Base-by-base conservation (phyloP, 1,140 invertebrate species). In the Apis mellifera region DNA sequence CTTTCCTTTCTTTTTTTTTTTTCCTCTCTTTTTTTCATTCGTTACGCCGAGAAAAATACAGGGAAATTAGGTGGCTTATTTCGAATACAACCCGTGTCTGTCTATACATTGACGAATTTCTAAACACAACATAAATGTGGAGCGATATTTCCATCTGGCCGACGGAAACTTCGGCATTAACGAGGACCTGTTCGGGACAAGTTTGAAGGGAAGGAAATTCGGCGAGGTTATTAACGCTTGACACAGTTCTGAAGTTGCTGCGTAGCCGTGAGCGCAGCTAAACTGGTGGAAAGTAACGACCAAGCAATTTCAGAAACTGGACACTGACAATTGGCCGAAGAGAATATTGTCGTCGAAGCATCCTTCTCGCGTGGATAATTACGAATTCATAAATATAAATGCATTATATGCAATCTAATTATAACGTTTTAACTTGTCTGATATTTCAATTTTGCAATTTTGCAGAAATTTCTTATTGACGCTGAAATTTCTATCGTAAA, bases 161-260 rank as follows among this genome's bases (percentile, higher is more conserved):
- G 55, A 21, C n/a, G 71, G 55, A 68, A 81, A 81, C 62, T 81
- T 81, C 48, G 72, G n/a, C 72, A 81, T 75, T 54, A 50, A 66
- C 54, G 26, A 21, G 48, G 48, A 75, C 72, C 79, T 75, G 79
- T 54, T 68, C n/a, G 50, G 21, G 72, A 81, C 79, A 60, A 75
- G 60, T 81, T 75, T 55, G 72, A 75, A 50, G 72, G 72, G 62
- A 81, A 81, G 79, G 79, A 81, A 81, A 74, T 81, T 81, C 72
- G 64, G 42, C 62, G 64, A 52, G 64, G 79, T 81, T 81, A 81
- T 81, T 81, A 81, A 81, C 79, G 79, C 79, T 75, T 81, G 79
- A 81, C 79, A 81, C 79, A 81, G 72, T 81, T 81, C 65, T 59
- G 50, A 81, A 75, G 79, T 81, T 75, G 71, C 72, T 75, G 79